Percentiles rank a stretch among this genome's conserved stretches.
These are phyloP conservation scores for Molorchus minor DNA, from an alignment of 2,888 invertebrate genomes.

Conservation along the genomic window DNA sequence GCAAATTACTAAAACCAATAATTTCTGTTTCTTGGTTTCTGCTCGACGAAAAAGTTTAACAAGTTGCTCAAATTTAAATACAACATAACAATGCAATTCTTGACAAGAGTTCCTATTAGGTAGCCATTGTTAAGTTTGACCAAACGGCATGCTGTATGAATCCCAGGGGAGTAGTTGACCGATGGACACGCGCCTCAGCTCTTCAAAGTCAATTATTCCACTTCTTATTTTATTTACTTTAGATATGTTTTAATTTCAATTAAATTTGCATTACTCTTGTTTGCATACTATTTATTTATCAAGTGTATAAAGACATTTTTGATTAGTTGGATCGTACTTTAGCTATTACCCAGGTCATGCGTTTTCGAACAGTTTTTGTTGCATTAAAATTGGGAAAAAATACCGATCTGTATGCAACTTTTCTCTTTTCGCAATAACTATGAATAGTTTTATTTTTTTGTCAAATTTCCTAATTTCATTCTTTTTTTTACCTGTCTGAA, in stretches of 20 bases:
- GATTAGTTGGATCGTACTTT: too few relatives aligned
- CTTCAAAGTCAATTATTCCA: slow-evolving; percentile 35
- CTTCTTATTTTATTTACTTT: slow-evolving; percentile 29
- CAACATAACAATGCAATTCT: neutral
- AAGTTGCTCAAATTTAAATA: neutral
- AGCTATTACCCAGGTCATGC: too few relatives aligned
- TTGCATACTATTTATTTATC: slow-evolving; percentile 5
- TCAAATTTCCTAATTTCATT: too few relatives aligned
- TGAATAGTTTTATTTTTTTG: too few relatives aligned
- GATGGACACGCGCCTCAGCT: slow-evolving; percentile 31
- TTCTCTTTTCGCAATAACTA: too few relatives aligned
- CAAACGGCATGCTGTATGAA: slow-evolving; percentile 14
- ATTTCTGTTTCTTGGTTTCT: too few relatives aligned
- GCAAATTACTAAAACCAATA: too few relatives aligned
- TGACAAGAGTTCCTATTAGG: neutral
- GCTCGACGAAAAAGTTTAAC: neutral
- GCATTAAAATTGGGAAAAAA: too few relatives aligned
- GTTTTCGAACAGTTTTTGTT: too few relatives aligned
- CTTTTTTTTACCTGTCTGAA: too few relatives aligned
- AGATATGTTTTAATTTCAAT: slow-evolving; percentile 13
- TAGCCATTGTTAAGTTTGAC: slow-evolving; percentile 1
- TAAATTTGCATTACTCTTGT: slow-evolving; percentile 8
- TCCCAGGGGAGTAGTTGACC: slow-evolving; percentile 39
- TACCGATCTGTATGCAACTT: too few relatives aligned
- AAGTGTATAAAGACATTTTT: too few relatives aligned